These are phyloP conservation scores for Amyelois transitella DNA, from an alignment of 1,140 invertebrate genomes.

Conservation along the genomic window DNA sequence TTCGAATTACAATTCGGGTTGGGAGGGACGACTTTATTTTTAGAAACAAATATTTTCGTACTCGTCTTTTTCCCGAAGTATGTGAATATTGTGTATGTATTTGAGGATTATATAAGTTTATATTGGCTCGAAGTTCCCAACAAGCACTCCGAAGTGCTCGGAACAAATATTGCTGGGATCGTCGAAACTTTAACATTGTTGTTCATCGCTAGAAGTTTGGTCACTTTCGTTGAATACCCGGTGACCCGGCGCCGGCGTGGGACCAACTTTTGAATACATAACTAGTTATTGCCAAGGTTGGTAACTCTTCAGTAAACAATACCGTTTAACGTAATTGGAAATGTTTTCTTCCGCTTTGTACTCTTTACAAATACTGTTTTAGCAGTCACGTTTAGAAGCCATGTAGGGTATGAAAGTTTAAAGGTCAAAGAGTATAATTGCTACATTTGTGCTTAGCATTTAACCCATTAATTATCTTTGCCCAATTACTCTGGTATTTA, in stretches of 20 bases:
- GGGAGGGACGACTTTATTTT: too few species aligned
- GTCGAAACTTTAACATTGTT: slow-evolving; percentile 43
- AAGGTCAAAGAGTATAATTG: not conserved
- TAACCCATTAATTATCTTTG: not conserved
- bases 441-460: not conserved
- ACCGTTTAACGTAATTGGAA: slow-evolving; percentile 28
- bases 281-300: slow-evolving; percentile 46
- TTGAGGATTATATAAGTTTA: slow-evolving; percentile 31
- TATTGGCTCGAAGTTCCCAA: slow-evolving; percentile 47
- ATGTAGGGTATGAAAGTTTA: slow-evolving; percentile 10
- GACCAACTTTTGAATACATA: slow-evolving; percentile 43
- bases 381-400: slow-evolving; percentile 20
- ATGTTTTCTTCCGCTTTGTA: slow-evolving; percentile 21
- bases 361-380: slow-evolving; percentile 11
- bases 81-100: slow-evolving; percentile 18
- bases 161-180: slow-evolving; percentile 51
- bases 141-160: slow-evolving; percentile 14
- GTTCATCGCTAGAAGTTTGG: slow-evolving; percentile 42
- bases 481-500: too few species aligned
- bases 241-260: slow-evolving; percentile 19
- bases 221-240: slow-evolving; percentile 44
- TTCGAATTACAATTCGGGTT: too few species aligned
- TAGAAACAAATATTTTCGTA: too few species aligned
- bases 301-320: slow-evolving; percentile 32
- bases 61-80: too few species aligned